phyloP scores from a whole-genome alignment of 2,797 vertebrate species.

The Mareca penelope region DNA sequence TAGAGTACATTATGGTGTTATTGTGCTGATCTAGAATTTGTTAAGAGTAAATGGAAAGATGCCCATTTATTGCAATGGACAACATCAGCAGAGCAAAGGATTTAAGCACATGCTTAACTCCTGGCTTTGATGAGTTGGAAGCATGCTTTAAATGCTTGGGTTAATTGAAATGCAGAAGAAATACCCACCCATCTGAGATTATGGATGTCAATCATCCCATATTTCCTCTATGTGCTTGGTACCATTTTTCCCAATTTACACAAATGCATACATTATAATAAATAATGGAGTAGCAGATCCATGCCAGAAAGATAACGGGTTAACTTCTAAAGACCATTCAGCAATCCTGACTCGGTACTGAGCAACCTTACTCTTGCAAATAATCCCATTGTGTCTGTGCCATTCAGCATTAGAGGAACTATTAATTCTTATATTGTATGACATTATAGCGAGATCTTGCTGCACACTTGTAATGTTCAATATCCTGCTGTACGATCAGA shows the following conservation, averaged over 20 bases:
- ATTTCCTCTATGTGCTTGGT: neutral
- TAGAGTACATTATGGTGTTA: neutral
- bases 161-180: conserved; percentile 6
- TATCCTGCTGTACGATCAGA: neutral
- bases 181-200: neutral
- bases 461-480: neutral
- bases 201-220: neutral
- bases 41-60: neutral
- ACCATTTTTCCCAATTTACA: neutral
- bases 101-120: neutral
- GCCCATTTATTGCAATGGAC: neutral
- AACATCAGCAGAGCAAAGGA: neutral
- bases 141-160: neutral
- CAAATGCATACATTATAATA: neutral
- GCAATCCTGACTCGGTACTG: neutral
- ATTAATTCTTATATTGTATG: neutral
- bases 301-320: neutral
- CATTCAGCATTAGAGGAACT: neutral
- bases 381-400: neutral
- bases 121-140: neutral
- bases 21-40: neutral
- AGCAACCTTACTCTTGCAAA: neutral
- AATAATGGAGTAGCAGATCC: neutral
- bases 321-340: neutral
- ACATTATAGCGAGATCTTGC: neutral